phyloP scores from a whole-genome alignment of 2,888 invertebrate species.

The Thalpophila matura region DNA sequence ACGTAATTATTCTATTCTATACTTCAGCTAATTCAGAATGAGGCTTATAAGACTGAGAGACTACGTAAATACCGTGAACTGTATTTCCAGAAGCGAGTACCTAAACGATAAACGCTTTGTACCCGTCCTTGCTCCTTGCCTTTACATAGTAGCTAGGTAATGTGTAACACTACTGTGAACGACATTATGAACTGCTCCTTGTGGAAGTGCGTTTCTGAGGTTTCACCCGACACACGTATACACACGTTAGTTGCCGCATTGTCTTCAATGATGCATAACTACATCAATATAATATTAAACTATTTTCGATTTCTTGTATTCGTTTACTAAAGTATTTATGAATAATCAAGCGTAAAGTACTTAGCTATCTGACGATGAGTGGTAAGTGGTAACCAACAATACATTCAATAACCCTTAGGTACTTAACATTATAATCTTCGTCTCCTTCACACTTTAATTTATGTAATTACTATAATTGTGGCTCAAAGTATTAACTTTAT shows the following conservation, averaged over 20 bases:
- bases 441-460: constrained; percentile 63
- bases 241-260: constrained; percentile 63
- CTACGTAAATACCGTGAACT: constrained; percentile 87
- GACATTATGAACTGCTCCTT: constrained; percentile 76
- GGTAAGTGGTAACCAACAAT: constrained; percentile 32
- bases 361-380: constrained; percentile 27
- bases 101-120: constrained; percentile 87
- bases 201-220: constrained; percentile 80
- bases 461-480: constrained; percentile 72
- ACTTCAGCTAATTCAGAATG: constrained; percentile 81
- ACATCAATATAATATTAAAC: constrained; percentile 62
- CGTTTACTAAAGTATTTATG: constrained; percentile 56
- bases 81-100: constrained; percentile 86
- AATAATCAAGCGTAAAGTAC: constrained; percentile 42
- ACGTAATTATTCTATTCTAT: constrained; percentile 69
- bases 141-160: constrained; percentile 89
- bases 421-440: constrained; percentile 45
- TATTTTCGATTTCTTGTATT: constrained; percentile 62
- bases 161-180: constrained; percentile 80
- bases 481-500: constrained; percentile 80
- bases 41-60: constrained; percentile 89
- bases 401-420: constrained; percentile 35
- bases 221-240: constrained; percentile 69
- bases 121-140: constrained; percentile 91
- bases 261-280: constrained; percentile 68